These are phyloP conservation scores for Leptinotarsa haldemani DNA, from an alignment of 2,888 invertebrate genomes.

Conservation along the genomic window DNA sequence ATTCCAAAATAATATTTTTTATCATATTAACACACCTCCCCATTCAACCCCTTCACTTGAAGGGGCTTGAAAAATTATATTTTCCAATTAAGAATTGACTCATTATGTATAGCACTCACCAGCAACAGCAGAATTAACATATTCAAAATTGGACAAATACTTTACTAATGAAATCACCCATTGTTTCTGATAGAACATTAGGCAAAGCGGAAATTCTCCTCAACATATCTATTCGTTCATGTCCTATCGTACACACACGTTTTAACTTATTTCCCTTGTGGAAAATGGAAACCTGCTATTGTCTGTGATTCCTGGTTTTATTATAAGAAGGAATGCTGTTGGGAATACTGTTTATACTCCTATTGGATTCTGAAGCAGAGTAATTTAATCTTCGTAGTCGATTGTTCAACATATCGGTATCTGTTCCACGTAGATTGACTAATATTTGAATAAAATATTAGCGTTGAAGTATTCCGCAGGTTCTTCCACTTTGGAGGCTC, in stretches of 20 bases:
- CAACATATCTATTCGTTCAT: background rate
- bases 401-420: background rate
- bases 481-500: background rate
- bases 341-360: slow-evolving; percentile 2
- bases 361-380: slow-evolving; percentile 8
- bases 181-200: background rate
- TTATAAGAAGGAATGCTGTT: background rate
- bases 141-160: background rate
- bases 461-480: background rate
- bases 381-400: slow-evolving; percentile 4
- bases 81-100: background rate
- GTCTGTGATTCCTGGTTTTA: slow-evolving; percentile 27
- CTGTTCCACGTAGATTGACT: slow-evolving; percentile 30
- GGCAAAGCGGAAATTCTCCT: background rate
- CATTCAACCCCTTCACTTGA: too few relatives aligned
- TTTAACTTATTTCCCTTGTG: slow-evolving; percentile 38
- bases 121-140: background rate
- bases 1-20: too few relatives aligned
- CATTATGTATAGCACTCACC: background rate
- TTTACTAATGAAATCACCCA: background rate
- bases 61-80: too few relatives aligned
- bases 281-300: slow-evolving; percentile 27
- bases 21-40: too few relatives aligned
- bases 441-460: background rate
- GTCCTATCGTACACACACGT: slow-evolving; percentile 25